Conservation (phyloP, 2,113 vertebrate genomes). For the Craseonycteris thonglongyai region DNA sequence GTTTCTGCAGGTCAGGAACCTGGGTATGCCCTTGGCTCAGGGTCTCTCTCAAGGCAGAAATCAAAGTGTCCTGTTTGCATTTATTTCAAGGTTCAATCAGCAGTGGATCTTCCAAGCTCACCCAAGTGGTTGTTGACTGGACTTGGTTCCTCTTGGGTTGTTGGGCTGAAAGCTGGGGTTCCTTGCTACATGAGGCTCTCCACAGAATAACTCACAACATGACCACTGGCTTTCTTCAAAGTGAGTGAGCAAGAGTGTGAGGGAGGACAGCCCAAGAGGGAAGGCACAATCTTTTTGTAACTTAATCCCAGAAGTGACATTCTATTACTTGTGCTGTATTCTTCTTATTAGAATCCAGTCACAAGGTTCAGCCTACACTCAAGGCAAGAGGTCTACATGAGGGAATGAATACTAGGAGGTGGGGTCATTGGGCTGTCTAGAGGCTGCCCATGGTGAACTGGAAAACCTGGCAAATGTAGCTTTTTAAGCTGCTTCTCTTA, state of each 20-base stretch:
- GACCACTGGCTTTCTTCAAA: not conserved
- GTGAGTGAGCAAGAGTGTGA: not conserved
- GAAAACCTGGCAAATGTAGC: not conserved
- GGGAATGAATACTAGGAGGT: too few relatives aligned
- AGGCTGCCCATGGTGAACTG: not conserved
- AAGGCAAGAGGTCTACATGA: not conserved
- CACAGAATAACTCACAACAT: not conserved
- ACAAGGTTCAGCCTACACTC: not conserved
- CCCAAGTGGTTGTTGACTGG: not conserved
- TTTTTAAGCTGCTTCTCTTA: not conserved
- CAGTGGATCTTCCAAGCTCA: not conserved
- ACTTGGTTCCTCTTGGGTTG: not conserved
- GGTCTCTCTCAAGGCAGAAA: not conserved
- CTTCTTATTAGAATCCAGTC: not conserved
- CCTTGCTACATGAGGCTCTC: not conserved
- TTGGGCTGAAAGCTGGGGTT: not conserved
- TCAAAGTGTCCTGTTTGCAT: not conserved
- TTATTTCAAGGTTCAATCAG: not conserved
- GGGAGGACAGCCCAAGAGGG: rapidly evolving
- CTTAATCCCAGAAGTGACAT: not conserved
- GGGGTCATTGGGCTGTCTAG: not conserved
- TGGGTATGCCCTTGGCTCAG: not conserved
- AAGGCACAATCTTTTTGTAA: not conserved
- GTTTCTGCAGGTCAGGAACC: not conserved
- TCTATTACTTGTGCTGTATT: not conserved